Conservation (phyloP, 2,797 vertebrate genomes). For the Bradypodion ventrale region DNA sequence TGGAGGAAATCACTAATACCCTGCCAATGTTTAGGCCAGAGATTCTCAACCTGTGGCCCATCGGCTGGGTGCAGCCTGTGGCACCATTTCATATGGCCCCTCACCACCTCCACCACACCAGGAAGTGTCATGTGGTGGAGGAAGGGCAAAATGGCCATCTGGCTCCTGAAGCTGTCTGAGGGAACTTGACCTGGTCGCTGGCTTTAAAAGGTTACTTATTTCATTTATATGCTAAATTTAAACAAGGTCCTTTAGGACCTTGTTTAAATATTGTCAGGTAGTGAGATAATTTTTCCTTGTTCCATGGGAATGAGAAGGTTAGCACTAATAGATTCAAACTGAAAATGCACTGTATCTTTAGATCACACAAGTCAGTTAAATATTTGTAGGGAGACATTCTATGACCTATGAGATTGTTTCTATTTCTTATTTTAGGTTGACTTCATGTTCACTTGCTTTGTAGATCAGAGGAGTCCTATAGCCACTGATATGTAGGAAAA, state of each 20-base stretch:
- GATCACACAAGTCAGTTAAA: not conserved
- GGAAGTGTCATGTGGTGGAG: too few species aligned
- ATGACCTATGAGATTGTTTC: not conserved
- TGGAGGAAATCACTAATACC: not conserved
- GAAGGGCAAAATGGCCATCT: too few species aligned
- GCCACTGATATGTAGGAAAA: not conserved
- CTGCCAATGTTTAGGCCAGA: not conserved
- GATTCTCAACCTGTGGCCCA: too few species aligned
- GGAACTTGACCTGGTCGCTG: too few species aligned
- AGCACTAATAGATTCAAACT: constrained; percentile 12
- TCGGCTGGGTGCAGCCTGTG: too few species aligned
- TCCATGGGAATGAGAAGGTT: not conserved
- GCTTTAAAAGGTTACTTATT: too few species aligned
- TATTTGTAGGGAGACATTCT: not conserved
- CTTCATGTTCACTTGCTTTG: not conserved
- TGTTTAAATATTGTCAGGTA: not conserved
- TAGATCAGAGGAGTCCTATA: not conserved
- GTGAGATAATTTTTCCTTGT: not conserved
- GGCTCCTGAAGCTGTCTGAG: too few species aligned
- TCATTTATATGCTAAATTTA: too few species aligned
- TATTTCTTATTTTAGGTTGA: not conserved
- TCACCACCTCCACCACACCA: too few species aligned
- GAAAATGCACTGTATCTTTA: not conserved
- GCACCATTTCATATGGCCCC: too few species aligned
- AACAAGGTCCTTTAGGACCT: not conserved